Base-by-base conservation (phyloP, 2,113 vertebrate species). In the Callionymus lyra region DNA sequence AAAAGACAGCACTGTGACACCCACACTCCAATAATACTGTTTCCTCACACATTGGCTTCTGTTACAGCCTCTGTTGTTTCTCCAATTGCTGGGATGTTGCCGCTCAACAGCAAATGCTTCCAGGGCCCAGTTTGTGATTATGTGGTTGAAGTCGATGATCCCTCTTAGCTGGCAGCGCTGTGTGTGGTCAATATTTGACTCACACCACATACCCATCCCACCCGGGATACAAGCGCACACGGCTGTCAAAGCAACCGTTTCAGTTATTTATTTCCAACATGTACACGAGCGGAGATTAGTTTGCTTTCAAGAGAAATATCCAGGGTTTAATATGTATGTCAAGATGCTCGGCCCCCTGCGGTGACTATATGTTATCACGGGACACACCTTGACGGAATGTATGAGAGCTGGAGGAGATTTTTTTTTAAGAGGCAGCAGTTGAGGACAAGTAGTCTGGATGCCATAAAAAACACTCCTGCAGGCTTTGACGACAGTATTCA, bases 141-240 rank as follows among this genome's bases (percentile, higher is more conserved):
- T 44, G 59, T 57, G 63, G 55, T 54, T 54, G 65, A 51, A 62
- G 65, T 33, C 59, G 72, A 57, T 61, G 66, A 68, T 68, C 51
- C 34, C 46, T 63, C 65, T 68, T 56, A 33, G 65, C 61, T 66
- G 64, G 59, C 63, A 70, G 47, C n/a, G 18, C 58, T 6, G 37
- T 11, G 42, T 40, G 44, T 59, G 60, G 47, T 67, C 54, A 59
- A 54, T 64, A n/a, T n/a, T n/a, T n/a, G n/a, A 61, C 50, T 59
- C 41, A 49, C 13, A 47, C 43, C 38, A 51, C 59, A 65, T 71
- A 70, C 65, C 62, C 64, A 44, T 44, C 42, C 35, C 45, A 8
- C 21, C 8, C 21, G 8, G 21, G 4, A 27, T 27, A 27, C n/a
- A 27, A 27, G 21, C 21, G 8, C 4, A 27, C 21, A 27, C 21